A percentile compares a stretch with the other conserved stretches of the same genome.
Conservation (phyloP, 2,113 vertebrate genomes). For the Synchiropus splendidus region DNA sequence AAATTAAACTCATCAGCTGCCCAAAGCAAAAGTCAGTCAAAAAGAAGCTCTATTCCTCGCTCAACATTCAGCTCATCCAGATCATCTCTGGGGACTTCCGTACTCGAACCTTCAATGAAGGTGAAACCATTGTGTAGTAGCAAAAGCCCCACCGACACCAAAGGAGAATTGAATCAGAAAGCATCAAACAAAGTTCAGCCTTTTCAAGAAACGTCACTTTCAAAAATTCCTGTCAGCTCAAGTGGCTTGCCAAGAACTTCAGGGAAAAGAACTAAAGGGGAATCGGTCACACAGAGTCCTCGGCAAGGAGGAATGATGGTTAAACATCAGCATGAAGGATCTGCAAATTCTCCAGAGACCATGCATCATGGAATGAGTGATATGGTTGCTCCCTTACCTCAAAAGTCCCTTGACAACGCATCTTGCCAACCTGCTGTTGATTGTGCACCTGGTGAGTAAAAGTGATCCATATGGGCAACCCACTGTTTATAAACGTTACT, state of each 20-base stretch:
- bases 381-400: constrained; percentile 5
- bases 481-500: neutral
- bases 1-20: neutral
- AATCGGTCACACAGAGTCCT: constrained; percentile 11
- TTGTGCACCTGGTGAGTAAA: constrained; percentile 59
- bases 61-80: constrained; percentile 19
- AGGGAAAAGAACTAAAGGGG: constrained; percentile 15
- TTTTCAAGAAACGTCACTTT: constrained; percentile 7
- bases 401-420: constrained; percentile 14
- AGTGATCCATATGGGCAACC: neutral
- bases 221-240: constrained; percentile 3
- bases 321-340: constrained; percentile 10
- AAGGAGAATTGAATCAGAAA: constrained; percentile 14
- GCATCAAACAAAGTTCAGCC: neutral
- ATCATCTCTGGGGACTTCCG: constrained; percentile 21
- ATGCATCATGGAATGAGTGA: constrained; percentile 8
- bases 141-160: too few species aligned
- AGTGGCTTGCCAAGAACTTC: constrained; percentile 10
- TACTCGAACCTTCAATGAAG: neutral
- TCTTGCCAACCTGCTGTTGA: constrained; percentile 6
- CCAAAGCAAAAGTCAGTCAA: constrained; percentile 11
- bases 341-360: constrained; percentile 12
- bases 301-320: neutral
- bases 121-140: too few species aligned
- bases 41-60: constrained; percentile 42